Conservation (phyloP, 2,797 vertebrate species). For the Saxicola maurus region DNA sequence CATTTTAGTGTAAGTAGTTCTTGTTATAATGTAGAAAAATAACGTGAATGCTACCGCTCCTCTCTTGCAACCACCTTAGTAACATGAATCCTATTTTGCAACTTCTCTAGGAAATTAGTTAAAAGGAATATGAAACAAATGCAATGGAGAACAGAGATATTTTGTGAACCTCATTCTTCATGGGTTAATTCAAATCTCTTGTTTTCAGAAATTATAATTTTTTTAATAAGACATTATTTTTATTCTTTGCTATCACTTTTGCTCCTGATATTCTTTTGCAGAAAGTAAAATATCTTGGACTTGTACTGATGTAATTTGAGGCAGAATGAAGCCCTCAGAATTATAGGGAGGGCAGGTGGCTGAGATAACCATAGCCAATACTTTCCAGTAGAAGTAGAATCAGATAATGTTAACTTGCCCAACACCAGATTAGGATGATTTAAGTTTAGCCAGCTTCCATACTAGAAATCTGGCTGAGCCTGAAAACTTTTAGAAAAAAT, state of each 20-base stretch:
- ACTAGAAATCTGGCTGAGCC: not conserved
- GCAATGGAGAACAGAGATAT: not conserved
- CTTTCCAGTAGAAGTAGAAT: not conserved
- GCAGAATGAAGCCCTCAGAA: not conserved
- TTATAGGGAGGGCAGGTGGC: not conserved
- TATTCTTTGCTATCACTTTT: not conserved
- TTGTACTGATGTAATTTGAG: not conserved
- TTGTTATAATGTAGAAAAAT: not conserved
- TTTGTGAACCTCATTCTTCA: not conserved
- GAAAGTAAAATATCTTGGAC: not conserved
- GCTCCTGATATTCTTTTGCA: not conserved
- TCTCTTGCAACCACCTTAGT: not conserved
- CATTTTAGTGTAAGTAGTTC: not conserved
- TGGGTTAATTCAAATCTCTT: not conserved
- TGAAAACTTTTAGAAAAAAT: not conserved
- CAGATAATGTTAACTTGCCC: not conserved
- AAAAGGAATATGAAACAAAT: not conserved
- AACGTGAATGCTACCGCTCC: not conserved
- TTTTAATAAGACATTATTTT: not conserved
- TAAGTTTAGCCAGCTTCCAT: not conserved
- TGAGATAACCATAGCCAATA: not conserved
- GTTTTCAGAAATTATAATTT: not conserved
- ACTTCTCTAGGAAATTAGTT: not conserved
- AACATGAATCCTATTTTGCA: not conserved
- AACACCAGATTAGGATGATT: not conserved